A percentile compares a stretch with the other conserved stretches of the same genome.
Evolutionary conservation across 2,113 vertebrate genomes (phyloP).

Genomic region (Istiophorus platypterus): DNA sequence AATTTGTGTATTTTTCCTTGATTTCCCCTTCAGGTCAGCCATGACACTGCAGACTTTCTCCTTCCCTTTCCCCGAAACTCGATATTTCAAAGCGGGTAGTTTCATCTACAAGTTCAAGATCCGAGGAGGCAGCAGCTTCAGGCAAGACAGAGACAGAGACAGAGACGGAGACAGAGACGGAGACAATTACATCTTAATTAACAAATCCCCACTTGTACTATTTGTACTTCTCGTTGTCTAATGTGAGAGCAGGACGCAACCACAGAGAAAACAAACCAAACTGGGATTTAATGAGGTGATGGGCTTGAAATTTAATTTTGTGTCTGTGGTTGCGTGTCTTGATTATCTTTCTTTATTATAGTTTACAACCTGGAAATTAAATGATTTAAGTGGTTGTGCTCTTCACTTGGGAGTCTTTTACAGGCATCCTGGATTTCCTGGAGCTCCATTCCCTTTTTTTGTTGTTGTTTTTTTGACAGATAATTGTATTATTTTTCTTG

Average conservation of each 20-base stretch:
- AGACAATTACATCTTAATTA: background rate
- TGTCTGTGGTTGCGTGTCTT: background rate
- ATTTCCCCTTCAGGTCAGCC: conserved; percentile 15
- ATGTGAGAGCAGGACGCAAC: background rate
- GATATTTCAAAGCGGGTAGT: conserved; percentile 86
- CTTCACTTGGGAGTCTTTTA: background rate
- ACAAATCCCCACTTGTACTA: background rate
- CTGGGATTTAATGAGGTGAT: background rate
- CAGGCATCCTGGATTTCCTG: too few relatives aligned
- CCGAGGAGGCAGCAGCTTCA: conserved; percentile 83
- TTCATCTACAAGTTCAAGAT: conserved; percentile 91
- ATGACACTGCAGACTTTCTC: conserved; percentile 88
- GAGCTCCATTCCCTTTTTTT: too few relatives aligned
- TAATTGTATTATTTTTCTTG: too few relatives aligned
- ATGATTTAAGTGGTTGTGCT: background rate
- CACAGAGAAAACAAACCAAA: background rate
- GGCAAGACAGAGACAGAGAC: conserved; percentile 77
- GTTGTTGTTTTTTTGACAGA: background rate
- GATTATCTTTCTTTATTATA: too few relatives aligned
- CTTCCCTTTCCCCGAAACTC: conserved; percentile 87
- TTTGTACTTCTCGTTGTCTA: background rate
- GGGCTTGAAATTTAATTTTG: background rate
- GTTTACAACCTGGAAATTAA: background rate
- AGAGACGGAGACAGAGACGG: too few relatives aligned
- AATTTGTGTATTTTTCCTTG: background rate